Conservation (phyloP, 2,888 invertebrate species). For the Drosophila buzzatii region DNA sequence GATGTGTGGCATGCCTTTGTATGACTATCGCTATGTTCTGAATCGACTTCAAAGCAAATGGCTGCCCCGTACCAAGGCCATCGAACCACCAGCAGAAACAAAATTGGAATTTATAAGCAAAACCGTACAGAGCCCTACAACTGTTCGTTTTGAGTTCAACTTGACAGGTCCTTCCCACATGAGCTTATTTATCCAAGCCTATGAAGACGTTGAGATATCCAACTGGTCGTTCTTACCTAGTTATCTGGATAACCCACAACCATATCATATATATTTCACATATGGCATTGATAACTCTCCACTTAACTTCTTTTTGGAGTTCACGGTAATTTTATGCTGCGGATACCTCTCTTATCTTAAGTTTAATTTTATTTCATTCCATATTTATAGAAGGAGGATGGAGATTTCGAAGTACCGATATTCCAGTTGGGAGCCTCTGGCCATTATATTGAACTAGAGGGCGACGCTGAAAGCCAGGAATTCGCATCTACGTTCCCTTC, state of each 20-base stretch:
- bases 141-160: conserved; percentile 66
- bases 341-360: neutral
- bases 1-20: conserved; percentile 78
- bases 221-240: conserved; percentile 76
- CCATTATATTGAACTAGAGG: conserved; percentile 84
- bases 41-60: conserved; percentile 55
- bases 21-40: conserved; percentile 65
- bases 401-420: conserved; percentile 60
- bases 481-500: conserved; percentile 84
- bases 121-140: conserved; percentile 42
- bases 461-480: conserved; percentile 84
- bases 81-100: conserved; percentile 59
- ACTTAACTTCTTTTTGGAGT: conserved; percentile 69
- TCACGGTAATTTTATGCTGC: conserved; percentile 39
- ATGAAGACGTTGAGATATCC: conserved; percentile 59
- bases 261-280: conserved; percentile 69
- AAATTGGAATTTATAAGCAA: conserved; percentile 63
- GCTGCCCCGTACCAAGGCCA: conserved; percentile 60
- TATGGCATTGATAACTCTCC: conserved; percentile 71
- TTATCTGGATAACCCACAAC: conserved; percentile 48
- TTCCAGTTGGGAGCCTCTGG: conserved; percentile 85
- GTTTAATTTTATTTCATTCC: neutral
- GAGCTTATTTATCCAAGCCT: conserved; percentile 74
- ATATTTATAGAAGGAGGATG: conserved; percentile 49
- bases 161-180: conserved; percentile 74